Percentiles rank a stretch among this genome's conserved stretches.
phyloP scores from a whole-genome alignment of 2,888 invertebrate genomes.

The Bugula neritina region DNA sequence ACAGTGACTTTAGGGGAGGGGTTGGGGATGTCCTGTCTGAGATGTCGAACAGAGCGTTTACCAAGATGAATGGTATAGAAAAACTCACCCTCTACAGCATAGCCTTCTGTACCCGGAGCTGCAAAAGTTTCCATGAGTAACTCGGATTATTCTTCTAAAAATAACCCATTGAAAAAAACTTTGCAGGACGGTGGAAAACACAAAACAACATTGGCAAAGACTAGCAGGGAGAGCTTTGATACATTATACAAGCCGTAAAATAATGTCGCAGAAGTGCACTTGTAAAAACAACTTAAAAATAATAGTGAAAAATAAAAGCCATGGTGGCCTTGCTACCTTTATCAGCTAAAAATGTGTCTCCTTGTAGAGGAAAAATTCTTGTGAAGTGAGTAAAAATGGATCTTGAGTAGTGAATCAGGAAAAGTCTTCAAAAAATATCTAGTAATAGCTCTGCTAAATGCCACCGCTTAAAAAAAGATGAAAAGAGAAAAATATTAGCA shows the following conservation, averaged over 20 bases:
- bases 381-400: background rate
- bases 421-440: slow-evolving; percentile 23
- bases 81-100: background rate
- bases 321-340: slow-evolving; percentile 18
- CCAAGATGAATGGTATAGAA: too few species aligned
- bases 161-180: too few species aligned
- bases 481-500: slow-evolving; percentile 19
- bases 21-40: too few species aligned
- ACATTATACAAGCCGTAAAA: too few species aligned
- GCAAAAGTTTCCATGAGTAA: slow-evolving; percentile 13
- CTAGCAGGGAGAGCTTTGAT: too few species aligned
- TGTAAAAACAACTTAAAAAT: background rate
- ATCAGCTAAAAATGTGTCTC: background rate
- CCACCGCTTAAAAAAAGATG: background rate
- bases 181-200: too few species aligned
- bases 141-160: too few species aligned
- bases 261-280: too few species aligned
- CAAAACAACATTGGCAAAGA: too few species aligned
- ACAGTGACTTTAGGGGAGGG: too few species aligned
- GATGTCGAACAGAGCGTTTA: too few species aligned
- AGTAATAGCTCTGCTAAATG: slow-evolving; percentile 17
- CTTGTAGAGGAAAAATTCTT: slow-evolving; percentile 15
- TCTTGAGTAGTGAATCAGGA: background rate
- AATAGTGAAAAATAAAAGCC: slow-evolving; percentile 18
- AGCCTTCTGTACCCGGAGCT: slow-evolving; percentile 19